A percentile compares a stretch with the other conserved stretches of the same genome.
Conservation (phyloP, 2,888 invertebrate species). For the Archips crataeganus region DNA sequence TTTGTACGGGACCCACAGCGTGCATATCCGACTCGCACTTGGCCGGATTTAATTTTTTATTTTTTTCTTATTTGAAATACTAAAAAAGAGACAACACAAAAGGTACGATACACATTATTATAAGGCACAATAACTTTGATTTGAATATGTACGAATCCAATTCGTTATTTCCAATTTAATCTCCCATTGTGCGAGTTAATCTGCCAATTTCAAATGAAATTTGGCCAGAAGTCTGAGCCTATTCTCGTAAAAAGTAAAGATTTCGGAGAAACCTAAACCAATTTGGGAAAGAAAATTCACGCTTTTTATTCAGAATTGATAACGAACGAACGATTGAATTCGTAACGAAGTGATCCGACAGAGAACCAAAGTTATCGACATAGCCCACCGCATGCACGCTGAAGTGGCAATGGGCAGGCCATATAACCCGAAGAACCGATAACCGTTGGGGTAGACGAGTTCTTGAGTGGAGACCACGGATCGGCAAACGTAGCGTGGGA, state of each 20-base stretch:
- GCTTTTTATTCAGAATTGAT: background rate
- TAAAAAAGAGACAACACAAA: background rate
- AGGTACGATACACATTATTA: background rate
- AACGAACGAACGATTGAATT: no score
- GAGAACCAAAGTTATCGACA: no score
- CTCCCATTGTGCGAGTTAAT: slow-evolving; percentile 12
- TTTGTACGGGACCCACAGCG: no score
- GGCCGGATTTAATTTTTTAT: no score
- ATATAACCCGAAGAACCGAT: no score
- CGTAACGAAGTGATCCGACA: no score
- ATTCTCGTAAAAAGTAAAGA: slow-evolving; percentile 3
- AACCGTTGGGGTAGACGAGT: no score
- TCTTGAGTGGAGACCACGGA: no score
- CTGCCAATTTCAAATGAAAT: slow-evolving; percentile 11
- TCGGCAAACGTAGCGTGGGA: no score
- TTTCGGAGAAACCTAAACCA: slow-evolving; percentile 2
- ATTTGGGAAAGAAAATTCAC: slow-evolving; percentile 12
- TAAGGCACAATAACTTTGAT: background rate
- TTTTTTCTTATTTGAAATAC: background rate
- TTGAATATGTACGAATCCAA: slow-evolving; percentile 8
- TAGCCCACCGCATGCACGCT: no score
- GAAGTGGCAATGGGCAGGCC: no score
- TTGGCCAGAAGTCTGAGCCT: slow-evolving; percentile 12
- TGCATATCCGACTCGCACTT: no score
- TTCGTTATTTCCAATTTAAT: slow-evolving; percentile 16